Percentiles rank a stretch among this genome's conserved stretches.
Conservation (phyloP, 1,140 invertebrate genomes). For the Pogonus chalceus region DNA sequence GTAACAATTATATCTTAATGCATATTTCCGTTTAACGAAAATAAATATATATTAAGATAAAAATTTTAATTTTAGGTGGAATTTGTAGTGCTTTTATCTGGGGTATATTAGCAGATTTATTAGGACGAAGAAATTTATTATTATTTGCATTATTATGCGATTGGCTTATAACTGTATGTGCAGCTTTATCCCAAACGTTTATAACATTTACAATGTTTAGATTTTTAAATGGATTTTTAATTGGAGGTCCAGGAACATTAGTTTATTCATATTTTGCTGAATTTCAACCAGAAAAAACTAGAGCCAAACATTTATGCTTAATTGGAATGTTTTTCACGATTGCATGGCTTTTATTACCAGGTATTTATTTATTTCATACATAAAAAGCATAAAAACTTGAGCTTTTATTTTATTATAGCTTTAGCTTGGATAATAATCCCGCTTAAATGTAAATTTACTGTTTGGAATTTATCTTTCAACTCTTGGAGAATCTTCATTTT, state of each 20-base stretch:
- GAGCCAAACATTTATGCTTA: conserved; percentile 47
- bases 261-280: conserved; percentile 52
- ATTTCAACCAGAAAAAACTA: conserved; percentile 44
- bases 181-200: neutral
- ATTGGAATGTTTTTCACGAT: conserved; percentile 50
- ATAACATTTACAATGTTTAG: neutral
- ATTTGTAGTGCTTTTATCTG: conserved; percentile 35
- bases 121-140: conserved; percentile 50
- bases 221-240: conserved; percentile 18
- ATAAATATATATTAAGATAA: no score
- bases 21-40: no score
- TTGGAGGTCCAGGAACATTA: conserved; percentile 43
- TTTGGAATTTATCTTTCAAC: conserved; percentile 27
- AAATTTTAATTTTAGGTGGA: neutral
- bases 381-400: neutral
- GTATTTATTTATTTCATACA: conserved; percentile 26
- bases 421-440: conserved; percentile 34
- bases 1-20: no score
- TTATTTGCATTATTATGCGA: conserved; percentile 49
- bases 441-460: conserved; percentile 23
- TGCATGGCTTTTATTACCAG: conserved; percentile 50
- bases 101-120: conserved; percentile 54
- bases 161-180: conserved; percentile 30
- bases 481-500: conserved; percentile 37
- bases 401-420: neutral